Base-by-base conservation (phyloP, 2,888 invertebrate genomes). In the Hecatera dysodea region DNA sequence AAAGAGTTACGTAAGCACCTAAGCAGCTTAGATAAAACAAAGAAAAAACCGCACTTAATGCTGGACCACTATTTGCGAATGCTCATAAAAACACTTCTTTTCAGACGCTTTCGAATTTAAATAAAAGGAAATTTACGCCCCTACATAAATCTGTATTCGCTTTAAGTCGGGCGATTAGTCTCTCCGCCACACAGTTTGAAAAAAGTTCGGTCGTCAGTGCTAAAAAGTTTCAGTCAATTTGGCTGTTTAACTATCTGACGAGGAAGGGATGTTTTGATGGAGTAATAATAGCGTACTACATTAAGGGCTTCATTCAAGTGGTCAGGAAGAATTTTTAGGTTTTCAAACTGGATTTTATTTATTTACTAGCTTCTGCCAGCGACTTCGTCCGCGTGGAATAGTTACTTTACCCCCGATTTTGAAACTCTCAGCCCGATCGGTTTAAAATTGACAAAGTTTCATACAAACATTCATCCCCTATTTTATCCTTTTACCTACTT, bases 131-230 rank as follows among this genome's bases (percentile, higher is more conserved):
- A 83, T 80, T 81, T 80, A 82, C 76, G 68, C 52, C 27, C 42
- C 60, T 67, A 67, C 78, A 86, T 88, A 86, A 84, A 88, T 89
- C 86, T 89, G 82, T 79, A 85, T 87, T 87, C 80, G 46, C 77
- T 67, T 82, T 85, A 87, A 87, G 83, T 84, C 79, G 52, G 50
- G 33, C 84, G 83, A 89, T 90, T 89, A 90, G 84, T 88, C 86
- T 86, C 84, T 84, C 82, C 78, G 71, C 85, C 80, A 74, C 79
- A 81, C 55, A 27, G 65, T 73, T 46, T 69, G 75, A 77, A 74
- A 80, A 64, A 77, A 68, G 22, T 48, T 27, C 12, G 2, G 15
- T 44, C 24, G 50, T 62, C 44, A 22, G 19, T 39, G 19, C 36
- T 59, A 17, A 59, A 39, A 67, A 75, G 24, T 74, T 75, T 61